Evolutionary conservation across 2,888 invertebrate genomes (phyloP), one percentile per base, ranked within the genome.

Genomic region (Amblyteles armatorius): DNA sequence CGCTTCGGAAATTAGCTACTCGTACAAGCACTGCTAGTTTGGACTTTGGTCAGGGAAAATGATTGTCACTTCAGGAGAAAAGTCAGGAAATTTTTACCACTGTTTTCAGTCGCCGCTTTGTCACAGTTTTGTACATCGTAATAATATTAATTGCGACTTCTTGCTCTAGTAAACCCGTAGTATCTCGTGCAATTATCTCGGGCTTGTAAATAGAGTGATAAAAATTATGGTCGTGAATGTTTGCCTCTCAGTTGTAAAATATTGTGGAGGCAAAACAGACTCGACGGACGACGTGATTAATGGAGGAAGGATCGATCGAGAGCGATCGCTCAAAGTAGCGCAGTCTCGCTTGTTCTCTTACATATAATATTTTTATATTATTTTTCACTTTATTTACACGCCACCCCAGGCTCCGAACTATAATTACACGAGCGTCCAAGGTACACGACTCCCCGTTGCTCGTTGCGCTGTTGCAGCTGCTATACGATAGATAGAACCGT

Each of bases 371-470:
- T 57, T 40, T 72, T 40, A 40, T 44, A 16, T 22, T 57, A 7
- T 57, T 26, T 67, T 19, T 22, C 9, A 55, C 68, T 50, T 57
- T 4, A 13, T 65, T 71, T 33, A 13, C 72, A 48, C 67, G 40
- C 50, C 9, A 16, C 44, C 0, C 22, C 40, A 26, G 71, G 3
- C 36, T 78, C 67, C 67, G 68, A 72, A 67, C 36, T 68, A 48
- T 78, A 78, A 82, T 82, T 78, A 72, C 68, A 67, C 72, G 55
- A 11, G 11, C 22, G 65, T 48, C 67, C 67, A 67, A 79, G 60
- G 79, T 60, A 74, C 80, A 22, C 29, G 36, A 19, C 63, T 72
- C 55, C 60, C 19, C 36, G 44, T 55, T 71, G 26, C 57, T 13
- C 36, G 19, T 19, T 48, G 33, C 33, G 40, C 29, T 65, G 72